Evolutionary conservation across 2,797 vertebrate species (phyloP).

Genomic region (Podargus strigoides): DNA sequence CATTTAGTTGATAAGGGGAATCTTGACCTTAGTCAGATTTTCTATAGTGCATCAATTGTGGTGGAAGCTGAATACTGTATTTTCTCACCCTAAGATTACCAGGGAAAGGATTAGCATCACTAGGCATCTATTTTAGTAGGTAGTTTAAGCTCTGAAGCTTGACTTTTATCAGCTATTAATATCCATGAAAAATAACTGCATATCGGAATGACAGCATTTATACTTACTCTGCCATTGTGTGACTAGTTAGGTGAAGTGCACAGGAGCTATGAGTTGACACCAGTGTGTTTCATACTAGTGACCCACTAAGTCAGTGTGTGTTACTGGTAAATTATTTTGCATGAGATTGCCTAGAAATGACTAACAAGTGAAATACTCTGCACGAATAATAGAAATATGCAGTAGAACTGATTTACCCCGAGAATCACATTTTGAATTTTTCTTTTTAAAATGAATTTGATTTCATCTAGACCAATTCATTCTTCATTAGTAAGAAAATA

Average conservation of each 20-base stretch:
- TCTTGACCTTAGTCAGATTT: conserved; percentile 10
- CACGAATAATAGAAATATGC: neutral
- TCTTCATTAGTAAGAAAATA: conserved; percentile 46
- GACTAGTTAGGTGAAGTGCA: neutral
- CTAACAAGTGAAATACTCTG: neutral
- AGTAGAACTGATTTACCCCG: neutral
- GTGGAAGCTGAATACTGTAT: conserved; percentile 7
- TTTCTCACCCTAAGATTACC: neutral
- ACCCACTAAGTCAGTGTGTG: neutral
- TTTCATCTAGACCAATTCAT: conserved; percentile 33
- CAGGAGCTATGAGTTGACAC: neutral
- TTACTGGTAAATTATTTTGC: neutral
- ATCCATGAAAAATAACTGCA: neutral
- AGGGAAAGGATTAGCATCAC: neutral
- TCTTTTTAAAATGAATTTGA: conserved; percentile 22
- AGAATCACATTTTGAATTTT: neutral
- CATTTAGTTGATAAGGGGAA: conserved; percentile 25
- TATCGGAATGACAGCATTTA: neutral
- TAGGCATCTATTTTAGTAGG: neutral
- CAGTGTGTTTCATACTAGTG: neutral
- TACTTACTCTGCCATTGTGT: neutral
- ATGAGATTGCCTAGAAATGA: neutral
- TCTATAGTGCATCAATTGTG: neutral
- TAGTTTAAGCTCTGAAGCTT: conserved; percentile 23
- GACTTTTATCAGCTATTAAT: neutral